Conservation (phyloP, 2,113 vertebrate genomes). For the Natator depressus region DNA sequence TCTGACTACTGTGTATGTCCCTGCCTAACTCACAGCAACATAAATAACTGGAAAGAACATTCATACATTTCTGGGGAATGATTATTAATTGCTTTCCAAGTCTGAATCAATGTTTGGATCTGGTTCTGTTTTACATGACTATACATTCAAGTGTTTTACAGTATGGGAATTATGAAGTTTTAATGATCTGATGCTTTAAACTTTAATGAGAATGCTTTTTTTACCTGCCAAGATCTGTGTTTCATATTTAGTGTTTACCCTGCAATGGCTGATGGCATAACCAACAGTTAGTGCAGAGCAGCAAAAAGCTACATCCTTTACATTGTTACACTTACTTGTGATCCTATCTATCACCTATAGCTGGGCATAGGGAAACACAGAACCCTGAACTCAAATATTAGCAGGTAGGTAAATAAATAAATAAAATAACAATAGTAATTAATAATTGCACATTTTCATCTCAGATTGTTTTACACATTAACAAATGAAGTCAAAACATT, state of each 20-base stretch:
- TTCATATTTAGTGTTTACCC: not conserved
- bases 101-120: not conserved
- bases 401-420: not conserved
- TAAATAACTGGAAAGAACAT: constrained; percentile 25
- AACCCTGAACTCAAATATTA: not conserved
- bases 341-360: constrained; percentile 28
- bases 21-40: not conserved
- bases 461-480: not conserved
- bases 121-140: not conserved
- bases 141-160: constrained; percentile 8
- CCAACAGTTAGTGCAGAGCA: constrained; percentile 2
- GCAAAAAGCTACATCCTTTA: constrained; percentile 38
- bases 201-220: not conserved
- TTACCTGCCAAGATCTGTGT: constrained; percentile 37
- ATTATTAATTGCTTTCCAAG: constrained; percentile 19
- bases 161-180: not conserved
- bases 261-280: constrained; percentile 43
- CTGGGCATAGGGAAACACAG: constrained; percentile 12
- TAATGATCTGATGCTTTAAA: not conserved
- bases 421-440: not conserved
- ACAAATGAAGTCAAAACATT: not conserved
- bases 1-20: constrained; percentile 20
- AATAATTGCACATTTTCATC: not conserved
- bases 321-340: constrained; percentile 13
- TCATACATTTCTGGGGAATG: not conserved